Percentiles rank a stretch among this genome's conserved stretches.
These are phyloP conservation scores for Nephrotoma appendiculata DNA, from an alignment of 2,888 invertebrate species.

Conservation along the genomic window DNA sequence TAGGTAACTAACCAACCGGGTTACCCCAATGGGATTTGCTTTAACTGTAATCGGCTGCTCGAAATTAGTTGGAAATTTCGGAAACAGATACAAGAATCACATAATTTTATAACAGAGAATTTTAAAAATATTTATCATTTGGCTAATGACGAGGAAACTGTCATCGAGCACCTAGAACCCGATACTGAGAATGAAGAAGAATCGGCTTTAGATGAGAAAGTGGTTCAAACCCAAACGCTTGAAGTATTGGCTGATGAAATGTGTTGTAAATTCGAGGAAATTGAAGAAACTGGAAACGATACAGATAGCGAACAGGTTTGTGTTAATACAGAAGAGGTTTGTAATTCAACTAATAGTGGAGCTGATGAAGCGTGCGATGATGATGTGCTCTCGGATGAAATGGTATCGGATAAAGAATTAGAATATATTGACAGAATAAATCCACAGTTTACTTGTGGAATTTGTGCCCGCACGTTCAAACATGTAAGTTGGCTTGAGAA, in stretches of 20 bases:
- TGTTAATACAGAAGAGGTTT: background rate
- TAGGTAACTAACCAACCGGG: background rate
- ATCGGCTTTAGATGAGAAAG: background rate
- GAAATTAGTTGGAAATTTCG: slow-evolving; percentile 1
- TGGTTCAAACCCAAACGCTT: background rate
- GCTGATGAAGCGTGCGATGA: background rate
- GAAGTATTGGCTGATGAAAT: background rate
- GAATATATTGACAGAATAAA: background rate
- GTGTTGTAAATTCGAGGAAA: background rate
- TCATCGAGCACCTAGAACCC: background rate
- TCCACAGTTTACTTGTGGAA: background rate
- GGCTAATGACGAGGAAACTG: background rate
- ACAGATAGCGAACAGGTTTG: background rate
- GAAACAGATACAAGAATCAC: background rate
- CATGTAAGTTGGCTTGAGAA: background rate
- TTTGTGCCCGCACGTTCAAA: background rate
- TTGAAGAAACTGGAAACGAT: background rate
- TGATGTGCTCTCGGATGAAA: background rate
- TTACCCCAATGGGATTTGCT: background rate
- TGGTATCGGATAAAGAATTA: background rate
- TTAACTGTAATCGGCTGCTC: background rate
- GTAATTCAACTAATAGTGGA: background rate
- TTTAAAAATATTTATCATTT: background rate
- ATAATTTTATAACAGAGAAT: background rate
- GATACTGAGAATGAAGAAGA: background rate